phyloP scores from a whole-genome alignment of 2,113 vertebrate genomes.

The Phylloscopus trochilus region DNA sequence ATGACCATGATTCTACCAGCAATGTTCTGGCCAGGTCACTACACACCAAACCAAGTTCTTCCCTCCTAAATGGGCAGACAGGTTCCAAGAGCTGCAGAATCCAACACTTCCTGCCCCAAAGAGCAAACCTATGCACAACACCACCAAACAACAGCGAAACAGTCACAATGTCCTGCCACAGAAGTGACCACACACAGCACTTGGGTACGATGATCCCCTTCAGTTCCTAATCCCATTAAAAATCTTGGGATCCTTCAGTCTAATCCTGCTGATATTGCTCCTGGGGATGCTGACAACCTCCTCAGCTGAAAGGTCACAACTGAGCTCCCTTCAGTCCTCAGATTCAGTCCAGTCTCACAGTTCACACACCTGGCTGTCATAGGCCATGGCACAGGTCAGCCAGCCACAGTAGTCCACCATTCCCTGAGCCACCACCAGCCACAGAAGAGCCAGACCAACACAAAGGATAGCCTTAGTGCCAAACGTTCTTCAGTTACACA shows the following conservation, averaged over 20 bases:
- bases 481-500: background rate
- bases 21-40: fast-evolving
- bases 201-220: background rate
- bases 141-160: background rate
- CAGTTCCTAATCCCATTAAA: background rate
- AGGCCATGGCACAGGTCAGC: background rate
- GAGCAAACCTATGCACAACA: background rate
- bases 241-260: background rate
- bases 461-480: background rate
- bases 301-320: background rate
- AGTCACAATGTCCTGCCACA: background rate
- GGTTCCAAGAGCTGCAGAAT: background rate
- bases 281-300: background rate
- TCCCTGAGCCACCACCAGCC: background rate
- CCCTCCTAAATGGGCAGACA: background rate
- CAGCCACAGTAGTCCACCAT: background rate
- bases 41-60: background rate
- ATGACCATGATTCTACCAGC: background rate
- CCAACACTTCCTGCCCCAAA: background rate
- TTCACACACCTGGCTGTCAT: background rate
- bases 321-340: background rate
- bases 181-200: background rate
- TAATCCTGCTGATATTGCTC: background rate
- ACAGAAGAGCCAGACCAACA: background rate
- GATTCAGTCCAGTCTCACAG: fast-evolving